Evolutionary conservation across 2,888 invertebrate genomes (phyloP), one percentile per base, ranked within the genome.

Genomic region (Chaitophorus viminalis): DNA sequence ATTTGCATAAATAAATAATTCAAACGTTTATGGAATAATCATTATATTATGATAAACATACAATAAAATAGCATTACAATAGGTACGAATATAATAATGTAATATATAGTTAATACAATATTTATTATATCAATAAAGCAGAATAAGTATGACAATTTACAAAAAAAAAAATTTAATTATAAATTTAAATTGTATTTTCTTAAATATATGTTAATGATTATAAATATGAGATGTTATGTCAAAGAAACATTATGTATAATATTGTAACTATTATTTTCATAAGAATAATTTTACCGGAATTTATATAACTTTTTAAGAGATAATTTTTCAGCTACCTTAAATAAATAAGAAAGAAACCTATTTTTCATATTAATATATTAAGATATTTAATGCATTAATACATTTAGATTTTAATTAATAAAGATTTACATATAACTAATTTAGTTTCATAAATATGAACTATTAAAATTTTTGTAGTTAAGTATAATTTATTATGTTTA

Each of bases 21-120:
- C 60, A 60, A 68, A 29, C 0, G 21, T 65, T 79, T 54, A 86
- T 72, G 87, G 87, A 87, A 87, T 87, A 81, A 81, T 81, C 33
- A 75, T 81, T 87, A 81, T 79, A 74, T 75, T 87, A 60, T 36
- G 39, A 87, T 79, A 79, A 14, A 86, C 25, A 46, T 87, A 84
- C 68, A 87, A 18, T 87, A 75, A 81, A 81, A 74, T 74, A 87
- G 87, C 81, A 81, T 74, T 87, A 87, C 74, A 81, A 84, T 68
- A 77, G 76, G 25, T 70, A 87, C n/a, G 60, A 87, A 29, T 60
- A 81, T 33, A 68, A 85, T 85, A 76, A 68, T 33, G 33, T 79
- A 68, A 74, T 60, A 78, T 70, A 18, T 84, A 84, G 25, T 46
- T 68, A 77, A 52, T 77, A 84, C 46, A 77, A 33, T 84, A 84